A percentile compares a stretch with the other conserved stretches of the same genome.
Conservation (phyloP, 2,113 vertebrate species). For the Paracanthobrama guichenoti region DNA sequence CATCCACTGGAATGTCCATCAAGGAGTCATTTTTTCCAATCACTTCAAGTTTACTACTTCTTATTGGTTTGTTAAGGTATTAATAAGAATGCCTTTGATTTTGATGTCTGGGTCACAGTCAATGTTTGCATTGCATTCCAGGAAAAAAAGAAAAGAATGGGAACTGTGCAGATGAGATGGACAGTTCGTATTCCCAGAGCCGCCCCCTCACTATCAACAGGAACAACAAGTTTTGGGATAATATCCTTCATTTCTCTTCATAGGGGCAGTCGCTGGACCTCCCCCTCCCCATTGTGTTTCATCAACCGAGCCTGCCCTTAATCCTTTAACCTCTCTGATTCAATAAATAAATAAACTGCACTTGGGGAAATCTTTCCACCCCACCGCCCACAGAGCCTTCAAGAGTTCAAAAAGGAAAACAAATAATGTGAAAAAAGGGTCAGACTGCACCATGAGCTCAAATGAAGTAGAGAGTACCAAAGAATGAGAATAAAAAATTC, state of each 20-base stretch:
- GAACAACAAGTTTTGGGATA: not conserved
- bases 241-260: slow-evolving; percentile 18
- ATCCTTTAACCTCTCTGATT: slow-evolving; percentile 58
- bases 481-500: slow-evolving; percentile 59
- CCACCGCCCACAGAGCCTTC: slow-evolving; percentile 60
- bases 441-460: slow-evolving; percentile 26
- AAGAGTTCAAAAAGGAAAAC: slow-evolving; percentile 60
- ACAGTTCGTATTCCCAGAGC: not conserved
- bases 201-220: not conserved
- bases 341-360: slow-evolving; percentile 75
- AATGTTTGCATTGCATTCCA: not conserved
- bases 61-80: not conserved
- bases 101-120: not conserved
- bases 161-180: not conserved
- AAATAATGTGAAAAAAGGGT: slow-evolving; percentile 63
- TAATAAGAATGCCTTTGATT: not conserved
- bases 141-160: not conserved
- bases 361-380: slow-evolving; percentile 66
- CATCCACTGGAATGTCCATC: slow-evolving; percentile 4
- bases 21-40: not conserved
- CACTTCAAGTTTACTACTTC: not conserved
- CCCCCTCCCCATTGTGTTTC: not conserved
- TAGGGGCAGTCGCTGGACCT: not conserved
- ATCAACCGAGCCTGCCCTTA: slow-evolving; percentile 32
- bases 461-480: slow-evolving; percentile 21